Evolutionary conservation across 2,888 invertebrate genomes (phyloP).

Genomic region (Proisotoma minuta): DNA sequence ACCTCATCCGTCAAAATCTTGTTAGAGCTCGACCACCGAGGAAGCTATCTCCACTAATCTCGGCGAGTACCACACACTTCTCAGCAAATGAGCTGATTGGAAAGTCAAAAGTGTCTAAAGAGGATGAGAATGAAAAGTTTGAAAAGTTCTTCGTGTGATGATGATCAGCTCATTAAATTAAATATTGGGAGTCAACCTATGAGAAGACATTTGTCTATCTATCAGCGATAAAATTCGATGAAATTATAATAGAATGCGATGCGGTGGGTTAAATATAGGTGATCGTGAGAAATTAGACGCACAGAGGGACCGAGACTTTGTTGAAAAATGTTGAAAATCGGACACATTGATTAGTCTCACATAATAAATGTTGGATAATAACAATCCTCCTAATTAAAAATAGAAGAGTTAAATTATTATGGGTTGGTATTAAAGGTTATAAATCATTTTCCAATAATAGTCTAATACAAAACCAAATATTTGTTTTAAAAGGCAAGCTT

Average conservation of each 20-base stretch:
- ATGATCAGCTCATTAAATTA: constrained; percentile 16
- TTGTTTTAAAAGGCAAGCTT: too few relatives aligned
- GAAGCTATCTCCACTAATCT: neutral
- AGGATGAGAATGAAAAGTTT: neutral
- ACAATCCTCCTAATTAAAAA: too few relatives aligned
- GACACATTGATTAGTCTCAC: too few relatives aligned
- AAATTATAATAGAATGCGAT: neutral
- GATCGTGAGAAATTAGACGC: constrained; percentile 16
- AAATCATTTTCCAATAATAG: too few relatives aligned
- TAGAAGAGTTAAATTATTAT: too few relatives aligned
- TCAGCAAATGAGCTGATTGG: constrained; percentile 2
- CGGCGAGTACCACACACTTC: neutral
- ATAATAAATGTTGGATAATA: too few relatives aligned
- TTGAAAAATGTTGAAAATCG: neutral
- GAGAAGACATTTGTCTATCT: neutral
- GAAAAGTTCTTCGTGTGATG: neutral
- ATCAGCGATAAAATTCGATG: neutral
- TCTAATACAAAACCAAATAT: too few relatives aligned
- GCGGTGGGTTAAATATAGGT: constrained; percentile 12
- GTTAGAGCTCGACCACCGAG: constrained; percentile 16
- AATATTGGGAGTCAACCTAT: neutral
- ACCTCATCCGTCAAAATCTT: constrained; percentile 11
- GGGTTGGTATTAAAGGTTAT: too few relatives aligned
- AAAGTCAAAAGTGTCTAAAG: neutral
- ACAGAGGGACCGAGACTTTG: neutral